Conservation (phyloP, 2,797 vertebrate species). For the Clarias laeviceps region DNA sequence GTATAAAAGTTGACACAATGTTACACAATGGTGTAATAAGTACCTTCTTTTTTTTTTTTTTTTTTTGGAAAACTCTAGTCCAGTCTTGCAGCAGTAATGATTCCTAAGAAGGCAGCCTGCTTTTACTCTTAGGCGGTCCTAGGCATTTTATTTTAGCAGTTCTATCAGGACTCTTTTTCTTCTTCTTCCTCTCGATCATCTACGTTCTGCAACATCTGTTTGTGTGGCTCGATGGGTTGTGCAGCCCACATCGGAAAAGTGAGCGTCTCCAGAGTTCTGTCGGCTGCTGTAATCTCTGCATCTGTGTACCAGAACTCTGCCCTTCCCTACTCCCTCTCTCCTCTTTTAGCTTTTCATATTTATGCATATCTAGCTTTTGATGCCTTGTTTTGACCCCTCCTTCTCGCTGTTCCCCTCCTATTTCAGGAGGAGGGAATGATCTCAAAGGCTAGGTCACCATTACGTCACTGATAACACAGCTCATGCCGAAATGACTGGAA, state of each 20-base stretch:
- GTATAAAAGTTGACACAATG: neutral
- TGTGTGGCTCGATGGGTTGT: slow-evolving; percentile 22
- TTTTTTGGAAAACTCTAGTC: neutral
- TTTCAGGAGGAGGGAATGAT: slow-evolving; percentile 29
- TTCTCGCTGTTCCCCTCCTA: neutral
- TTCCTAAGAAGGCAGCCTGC: neutral
- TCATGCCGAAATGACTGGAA: neutral
- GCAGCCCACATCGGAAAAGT: slow-evolving; percentile 51
- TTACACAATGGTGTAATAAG: neutral
- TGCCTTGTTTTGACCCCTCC: slow-evolving; percentile 21
- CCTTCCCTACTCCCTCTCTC: slow-evolving; percentile 57
- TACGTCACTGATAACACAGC: slow-evolving; percentile 2
- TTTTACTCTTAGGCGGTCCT: slow-evolving; percentile 1
- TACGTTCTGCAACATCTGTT: slow-evolving; percentile 19
- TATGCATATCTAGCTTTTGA: slow-evolving; percentile 4
- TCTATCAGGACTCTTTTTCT: slow-evolving; percentile 15
- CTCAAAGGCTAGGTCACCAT: neutral
- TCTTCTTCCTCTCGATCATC: slow-evolving; percentile 26
- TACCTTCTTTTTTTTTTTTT: slow-evolving; percentile 18
- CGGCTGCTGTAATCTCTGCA: slow-evolving; percentile 64
- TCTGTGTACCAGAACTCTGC: slow-evolving; percentile 27
- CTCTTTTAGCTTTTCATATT: neutral
- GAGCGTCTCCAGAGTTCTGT: slow-evolving; percentile 64
- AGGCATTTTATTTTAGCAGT: slow-evolving; percentile 25
- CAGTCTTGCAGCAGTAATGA: neutral